Base-by-base conservation (phyloP, 2,797 vertebrate species). In the Poeciliopsis infans region DNA sequence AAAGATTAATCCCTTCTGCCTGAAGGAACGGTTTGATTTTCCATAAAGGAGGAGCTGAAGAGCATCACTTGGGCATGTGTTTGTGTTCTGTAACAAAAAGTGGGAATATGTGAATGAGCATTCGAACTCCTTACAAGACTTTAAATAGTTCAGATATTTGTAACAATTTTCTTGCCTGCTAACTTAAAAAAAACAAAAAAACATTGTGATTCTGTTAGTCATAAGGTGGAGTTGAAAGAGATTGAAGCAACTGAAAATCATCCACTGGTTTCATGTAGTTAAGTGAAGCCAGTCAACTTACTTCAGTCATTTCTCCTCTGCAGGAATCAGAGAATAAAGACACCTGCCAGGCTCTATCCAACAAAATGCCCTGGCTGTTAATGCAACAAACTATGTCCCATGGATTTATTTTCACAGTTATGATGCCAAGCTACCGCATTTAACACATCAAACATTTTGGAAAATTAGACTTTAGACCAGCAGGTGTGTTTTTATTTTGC, bases 401-500 rank as follows among this genome's bases (percentile, higher is more conserved):
- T 3, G 82, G 87, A 87, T 36, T 87, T 91, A 77, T 88, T 88
- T 72, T 68, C 25, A 61, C 76, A 83, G 80, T 74, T 72, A 74
- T 46, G 66, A 76, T 8, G 70, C 73, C 81, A 88, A 64, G 51
- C 46, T 72, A 79, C 75, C 75, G 47, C 41, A 79, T 31, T 77
- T 69, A 91, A 87, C 71, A 82, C 79, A 78, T 86, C 68, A 87
- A 84, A 87, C 82, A 85, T 82, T 74, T 66, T 69, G 75, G 76
- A 81, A 84, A 89, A 91, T 82, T 74, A 49, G 79, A 89, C 83
- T 83, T 85, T 43, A 85, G 70, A 82, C 72, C 79, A 82, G 82
- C 81, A 87, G 89, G 82, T 84, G 74, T 76, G 68, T 76, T 76
- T n/a, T 78, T 81, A 28, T 77, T 85, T 76, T 55, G 31, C 49